These are phyloP conservation scores for Mallateleia sp. DNA, from an alignment of 2,888 invertebrate species.

Conservation along the genomic window DNA sequence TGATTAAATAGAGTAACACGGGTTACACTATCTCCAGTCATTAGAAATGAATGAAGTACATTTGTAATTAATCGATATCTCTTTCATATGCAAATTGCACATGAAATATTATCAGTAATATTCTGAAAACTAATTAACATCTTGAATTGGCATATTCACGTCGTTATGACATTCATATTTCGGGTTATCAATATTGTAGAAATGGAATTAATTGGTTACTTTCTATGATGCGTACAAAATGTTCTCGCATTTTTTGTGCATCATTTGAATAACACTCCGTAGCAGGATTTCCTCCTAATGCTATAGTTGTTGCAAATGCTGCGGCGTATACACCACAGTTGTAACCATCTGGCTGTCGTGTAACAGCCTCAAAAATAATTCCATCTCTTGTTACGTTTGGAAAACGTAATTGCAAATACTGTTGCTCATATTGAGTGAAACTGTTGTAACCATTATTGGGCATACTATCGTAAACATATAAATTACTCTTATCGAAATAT, in stretches of 20 bases:
- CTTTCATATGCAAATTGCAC: too few relatives aligned
- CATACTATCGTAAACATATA: conserved; percentile 21
- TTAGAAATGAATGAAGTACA: too few relatives aligned
- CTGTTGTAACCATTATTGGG: neutral
- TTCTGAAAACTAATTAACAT: too few relatives aligned
- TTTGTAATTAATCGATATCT: too few relatives aligned
- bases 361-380: neutral
- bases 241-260: conserved; percentile 12
- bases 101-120: too few relatives aligned
- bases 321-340: conserved; percentile 10
- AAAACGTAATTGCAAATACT: conserved; percentile 21
- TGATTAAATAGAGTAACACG: too few relatives aligned
- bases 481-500: neutral
- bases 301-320: conserved; percentile 7
- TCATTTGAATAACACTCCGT: neutral
- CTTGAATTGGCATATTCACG: too few relatives aligned
- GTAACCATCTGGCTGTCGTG: neutral
- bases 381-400: neutral
- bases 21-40: too few relatives aligned
- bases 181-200: too few relatives aligned
- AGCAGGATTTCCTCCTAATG: conserved; percentile 15
- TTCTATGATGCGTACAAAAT: conserved; percentile 8
- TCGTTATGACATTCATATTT: too few relatives aligned
- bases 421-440: neutral
- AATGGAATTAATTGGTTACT: neutral